Evolutionary conservation across 2,797 vertebrate genomes (phyloP).

Genomic region (Clangula hyemalis): DNA sequence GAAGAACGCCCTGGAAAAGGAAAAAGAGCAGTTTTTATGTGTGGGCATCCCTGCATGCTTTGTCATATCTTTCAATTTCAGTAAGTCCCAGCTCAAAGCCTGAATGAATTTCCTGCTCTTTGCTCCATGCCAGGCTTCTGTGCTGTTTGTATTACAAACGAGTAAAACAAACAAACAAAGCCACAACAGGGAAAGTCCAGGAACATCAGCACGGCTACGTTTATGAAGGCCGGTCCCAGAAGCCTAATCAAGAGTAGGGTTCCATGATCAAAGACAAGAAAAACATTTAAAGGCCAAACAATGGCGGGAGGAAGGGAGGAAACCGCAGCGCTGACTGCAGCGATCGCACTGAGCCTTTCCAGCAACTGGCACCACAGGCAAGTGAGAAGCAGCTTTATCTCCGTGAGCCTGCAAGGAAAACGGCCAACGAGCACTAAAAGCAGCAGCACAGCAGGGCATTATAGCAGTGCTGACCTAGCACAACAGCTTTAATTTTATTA

Average conservation of each 20-base stretch:
- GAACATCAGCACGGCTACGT: not conserved
- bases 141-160: slow-evolving; percentile 46
- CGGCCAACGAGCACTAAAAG: not conserved
- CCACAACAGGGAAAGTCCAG: not conserved
- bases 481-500: not conserved
- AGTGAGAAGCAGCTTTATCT: not conserved
- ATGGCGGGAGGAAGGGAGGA: not conserved
- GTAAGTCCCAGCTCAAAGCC: slow-evolving; percentile 38
- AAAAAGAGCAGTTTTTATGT: not conserved
- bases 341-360: not conserved
- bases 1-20: not conserved
- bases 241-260: not conserved
- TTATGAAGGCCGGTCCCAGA: not conserved
- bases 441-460: not conserved
- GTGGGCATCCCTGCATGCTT: not conserved
- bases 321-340: not conserved
- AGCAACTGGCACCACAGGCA: not conserved
- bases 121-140: slow-evolving; percentile 56
- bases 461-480: slow-evolving; percentile 11
- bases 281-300: not conserved
- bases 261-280: slow-evolving; percentile 24
- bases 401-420: not conserved
- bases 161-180: slow-evolving; percentile 53
- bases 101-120: slow-evolving; percentile 69
- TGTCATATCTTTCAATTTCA: slow-evolving; percentile 43